Evolutionary conservation across 2,113 vertebrate species (phyloP).

Genomic region (Ptilorrhoa leucosticta): DNA sequence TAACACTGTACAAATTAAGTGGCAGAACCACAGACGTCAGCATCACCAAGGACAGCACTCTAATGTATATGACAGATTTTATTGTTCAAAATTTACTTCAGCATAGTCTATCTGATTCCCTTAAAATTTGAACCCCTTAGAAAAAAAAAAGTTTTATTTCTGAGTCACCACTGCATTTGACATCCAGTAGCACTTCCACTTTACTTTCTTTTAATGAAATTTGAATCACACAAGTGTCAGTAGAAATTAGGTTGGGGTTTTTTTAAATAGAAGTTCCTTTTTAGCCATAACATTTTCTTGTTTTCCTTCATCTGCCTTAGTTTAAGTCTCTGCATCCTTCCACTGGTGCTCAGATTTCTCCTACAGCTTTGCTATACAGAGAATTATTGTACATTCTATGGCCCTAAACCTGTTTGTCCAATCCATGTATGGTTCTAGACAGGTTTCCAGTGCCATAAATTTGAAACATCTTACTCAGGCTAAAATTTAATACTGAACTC

Average conservation of each 20-base stretch:
- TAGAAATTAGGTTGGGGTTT: not conserved
- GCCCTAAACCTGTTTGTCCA: not conserved
- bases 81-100: not conserved
- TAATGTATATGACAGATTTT: not conserved
- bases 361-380: not conserved
- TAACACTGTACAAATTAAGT: not conserved
- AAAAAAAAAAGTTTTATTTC: not conserved
- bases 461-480: not conserved
- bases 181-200: not conserved
- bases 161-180: not conserved
- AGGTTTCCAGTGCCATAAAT: not conserved
- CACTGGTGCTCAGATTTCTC: not conserved
- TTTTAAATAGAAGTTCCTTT: not conserved
- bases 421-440: not conserved
- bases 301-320: not conserved
- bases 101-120: not conserved
- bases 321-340: not conserved
- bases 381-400: not conserved
- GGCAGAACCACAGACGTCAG: not conserved
- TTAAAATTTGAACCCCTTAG: not conserved
- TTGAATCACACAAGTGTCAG: not conserved
- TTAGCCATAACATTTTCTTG: not conserved
- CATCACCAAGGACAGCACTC: not conserved
- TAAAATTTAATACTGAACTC: not conserved
- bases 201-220: not conserved